Base-by-base conservation (phyloP, 2,797 vertebrate species). In the Phalloptychus januarius region DNA sequence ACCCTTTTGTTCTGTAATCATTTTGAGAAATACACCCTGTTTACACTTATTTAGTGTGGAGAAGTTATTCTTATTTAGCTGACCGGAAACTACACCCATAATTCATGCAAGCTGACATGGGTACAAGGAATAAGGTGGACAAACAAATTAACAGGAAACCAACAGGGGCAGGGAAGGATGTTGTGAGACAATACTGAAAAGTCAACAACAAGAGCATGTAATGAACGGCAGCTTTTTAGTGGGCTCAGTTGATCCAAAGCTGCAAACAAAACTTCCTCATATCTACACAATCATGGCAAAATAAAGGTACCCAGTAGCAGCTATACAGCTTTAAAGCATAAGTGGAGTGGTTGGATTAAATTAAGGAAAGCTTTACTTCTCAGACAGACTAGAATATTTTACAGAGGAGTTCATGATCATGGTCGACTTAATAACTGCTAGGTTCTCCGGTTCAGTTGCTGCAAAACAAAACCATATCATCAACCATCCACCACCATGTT, bases 81-180 rank as follows among this genome's bases (percentile, higher is more conserved):
- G 65, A 42, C 11, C 38, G 23, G 38, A 69, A 69, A 40, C 36
- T 65, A n/a, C 38, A n/a, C 38, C 65, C 65, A 69, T 69, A 42
- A 8, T n/a, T n/a, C 38, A 13, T n/a, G 12, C 38, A 42, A 69
- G 23, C 25, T 23, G 11, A 11, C 36, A 8, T 67, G 36, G 23
- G 38, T n/a, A 42, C 33, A 6, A 69, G 23, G 12, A 42, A 28
- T 25, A n/a, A 42, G 38, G 38, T 38, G 5, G 65, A 16, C 77
- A 78, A 70, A 80, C 75, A 86, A 83, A 83, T 78, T 69, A 80
- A 75, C 77, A 82, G 50, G 50, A 87, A 88, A 77, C 78, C 78
- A 73, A 75, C 80, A 61, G 6, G 45, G 77, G 44, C 33, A 36
- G 2, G 8, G 84, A 54, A 75, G 72, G 74, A 25, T 50, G 56